These are phyloP conservation scores for Eurytoma californica DNA, from an alignment of 2,888 invertebrate species.

Conservation along the genomic window DNA sequence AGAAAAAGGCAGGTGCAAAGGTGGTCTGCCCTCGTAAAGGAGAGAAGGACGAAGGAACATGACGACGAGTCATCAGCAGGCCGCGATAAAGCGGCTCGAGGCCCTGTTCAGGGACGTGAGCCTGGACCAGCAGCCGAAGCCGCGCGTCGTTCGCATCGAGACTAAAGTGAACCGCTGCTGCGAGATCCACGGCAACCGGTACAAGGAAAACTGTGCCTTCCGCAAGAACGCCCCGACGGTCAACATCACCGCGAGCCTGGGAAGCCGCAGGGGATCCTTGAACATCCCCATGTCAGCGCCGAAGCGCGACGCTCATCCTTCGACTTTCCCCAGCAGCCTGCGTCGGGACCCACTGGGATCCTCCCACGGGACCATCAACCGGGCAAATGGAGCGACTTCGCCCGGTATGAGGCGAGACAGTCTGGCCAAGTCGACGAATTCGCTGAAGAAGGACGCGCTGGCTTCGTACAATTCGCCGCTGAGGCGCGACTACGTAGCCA, in stretches of 20 bases:
- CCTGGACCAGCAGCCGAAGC: conserved; percentile 74
- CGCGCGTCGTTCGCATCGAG: conserved; percentile 72
- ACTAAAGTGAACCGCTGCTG: conserved; percentile 81
- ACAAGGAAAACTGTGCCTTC: conserved; percentile 71
- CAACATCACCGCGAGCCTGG: conserved; percentile 73
- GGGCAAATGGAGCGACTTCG: conserved; percentile 50
- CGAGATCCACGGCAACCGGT: conserved; percentile 81
- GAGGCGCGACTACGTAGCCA: conserved; percentile 71
- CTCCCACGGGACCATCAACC: conserved; percentile 70
- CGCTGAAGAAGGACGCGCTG: conserved; percentile 67
- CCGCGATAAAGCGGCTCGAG: conserved; percentile 84
- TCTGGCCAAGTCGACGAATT: conserved; percentile 69
- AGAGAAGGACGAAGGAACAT: conserved; percentile 39
- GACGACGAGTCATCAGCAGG: conserved; percentile 77
- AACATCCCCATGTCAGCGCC: conserved; percentile 78
- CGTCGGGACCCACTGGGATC: conserved; percentile 78
- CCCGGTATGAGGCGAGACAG: conserved; percentile 75
- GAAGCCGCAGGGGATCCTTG: conserved; percentile 78
- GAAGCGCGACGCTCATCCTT: conserved; percentile 81
- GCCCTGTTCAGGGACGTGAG: conserved; percentile 83
- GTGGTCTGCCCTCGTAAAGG: background rate
- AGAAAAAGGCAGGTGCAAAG: background rate
- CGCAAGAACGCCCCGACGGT: conserved; percentile 74
- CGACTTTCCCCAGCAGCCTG: conserved; percentile 82
- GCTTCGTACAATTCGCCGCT: conserved; percentile 67